A percentile compares a stretch with the other conserved stretches of the same genome.
Conservation (phyloP, 1,140 invertebrate genomes). For the Maniola jurtina region DNA sequence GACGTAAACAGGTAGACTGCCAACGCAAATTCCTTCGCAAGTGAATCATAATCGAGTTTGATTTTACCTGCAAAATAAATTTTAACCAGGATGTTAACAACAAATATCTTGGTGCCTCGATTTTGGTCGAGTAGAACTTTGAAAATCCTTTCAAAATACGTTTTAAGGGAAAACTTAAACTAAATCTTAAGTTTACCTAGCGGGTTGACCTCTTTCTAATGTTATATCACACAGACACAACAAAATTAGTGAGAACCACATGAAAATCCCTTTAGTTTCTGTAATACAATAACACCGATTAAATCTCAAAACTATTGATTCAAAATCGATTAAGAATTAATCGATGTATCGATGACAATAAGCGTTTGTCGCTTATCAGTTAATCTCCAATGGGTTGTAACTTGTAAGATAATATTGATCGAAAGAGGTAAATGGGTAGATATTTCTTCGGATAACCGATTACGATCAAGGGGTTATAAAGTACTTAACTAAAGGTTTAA, state of each 20-base stretch:
- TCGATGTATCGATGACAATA: constrained; percentile 13
- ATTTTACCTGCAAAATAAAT: background rate
- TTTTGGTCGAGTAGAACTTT: too few species aligned
- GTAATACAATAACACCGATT: background rate
- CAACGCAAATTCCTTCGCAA: constrained; percentile 10
- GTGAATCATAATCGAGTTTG: constrained; percentile 12
- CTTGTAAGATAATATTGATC: background rate
- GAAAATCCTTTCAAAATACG: too few species aligned
- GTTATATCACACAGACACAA: too few species aligned
- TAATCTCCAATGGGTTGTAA: constrained; percentile 1
- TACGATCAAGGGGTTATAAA: background rate
- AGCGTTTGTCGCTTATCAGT: constrained; percentile 2
- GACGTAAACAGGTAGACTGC: background rate
- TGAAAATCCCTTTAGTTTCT: too few species aligned
- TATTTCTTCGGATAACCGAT: background rate
- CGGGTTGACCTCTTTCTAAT: too few species aligned
- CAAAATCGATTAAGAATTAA: constrained; percentile 11
- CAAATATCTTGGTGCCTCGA: too few species aligned
- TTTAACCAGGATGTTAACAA: background rate
- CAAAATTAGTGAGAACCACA: too few species aligned
- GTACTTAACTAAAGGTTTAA: background rate
- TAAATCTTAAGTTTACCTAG: too few species aligned
- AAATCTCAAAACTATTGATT: background rate
- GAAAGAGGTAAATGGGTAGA: background rate
- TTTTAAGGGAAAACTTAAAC: too few species aligned